phyloP scores from a whole-genome alignment of 30 jellyfish, hydroid and myxozoan genomes.

The Aurelia coerulea region DNA sequence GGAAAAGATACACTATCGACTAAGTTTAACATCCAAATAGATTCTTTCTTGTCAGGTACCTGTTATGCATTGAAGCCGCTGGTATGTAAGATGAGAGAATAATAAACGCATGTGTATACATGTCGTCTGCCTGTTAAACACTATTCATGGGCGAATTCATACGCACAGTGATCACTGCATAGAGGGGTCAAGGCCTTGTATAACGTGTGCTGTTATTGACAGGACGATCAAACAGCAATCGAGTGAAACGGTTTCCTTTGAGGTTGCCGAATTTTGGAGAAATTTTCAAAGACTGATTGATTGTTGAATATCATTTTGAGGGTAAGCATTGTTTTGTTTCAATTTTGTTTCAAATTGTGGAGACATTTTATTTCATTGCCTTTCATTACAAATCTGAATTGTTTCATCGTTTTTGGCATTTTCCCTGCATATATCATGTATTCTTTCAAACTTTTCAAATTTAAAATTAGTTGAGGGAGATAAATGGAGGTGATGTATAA shows the following conservation, averaged over 20 bases:
- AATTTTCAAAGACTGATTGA: neutral
- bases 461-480: too few relatives aligned
- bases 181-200: neutral
- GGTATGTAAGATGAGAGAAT: constrained; percentile 12
- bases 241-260: too few relatives aligned
- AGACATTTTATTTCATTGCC: neutral
- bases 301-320: neutral
- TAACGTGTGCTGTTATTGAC: neutral
- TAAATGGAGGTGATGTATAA: too few relatives aligned
- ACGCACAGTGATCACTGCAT: constrained; percentile 2
- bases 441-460: too few relatives aligned
- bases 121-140: constrained; percentile 1
- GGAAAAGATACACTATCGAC: too few relatives aligned
- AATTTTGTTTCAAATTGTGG: neutral
- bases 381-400: too few relatives aligned
- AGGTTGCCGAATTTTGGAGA: too few relatives aligned
- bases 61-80: neutral
- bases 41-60: neutral
- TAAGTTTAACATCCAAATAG: too few relatives aligned
- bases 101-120: neutral
- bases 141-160: neutral
- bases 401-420: too few relatives aligned
- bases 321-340: neutral
- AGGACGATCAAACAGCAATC: neutral
- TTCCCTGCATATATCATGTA: too few relatives aligned